Base-by-base conservation (phyloP, 2,888 invertebrate species). In the Drosophila koepferae region DNA sequence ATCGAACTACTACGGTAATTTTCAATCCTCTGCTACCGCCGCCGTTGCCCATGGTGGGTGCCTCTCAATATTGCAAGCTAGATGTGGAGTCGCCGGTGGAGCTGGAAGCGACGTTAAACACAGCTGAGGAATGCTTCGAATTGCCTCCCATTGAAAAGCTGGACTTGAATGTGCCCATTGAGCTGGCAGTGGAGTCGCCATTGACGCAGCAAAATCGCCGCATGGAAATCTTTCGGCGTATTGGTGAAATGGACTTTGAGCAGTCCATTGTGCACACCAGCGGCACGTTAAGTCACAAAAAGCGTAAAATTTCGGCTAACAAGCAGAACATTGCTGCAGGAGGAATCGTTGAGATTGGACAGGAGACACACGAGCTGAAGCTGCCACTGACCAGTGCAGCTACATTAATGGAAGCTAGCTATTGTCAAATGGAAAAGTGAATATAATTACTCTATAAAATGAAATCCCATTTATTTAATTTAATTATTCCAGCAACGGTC, bases 91-190 rank as follows among this genome's bases (percentile, higher is more conserved):
- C 91, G 0, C 92, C 93, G 0, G 69, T 91, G 10, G 93, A 93
- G 76, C 93, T 68, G 34, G 86, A 86, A 12, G n/a, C 63, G 2
- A 16, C 58, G 0, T 82, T 95, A 16, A 93, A 94, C 14, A 95
- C 94, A 83, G 96, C 96, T 0, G 96, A 97, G 88, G 97, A 97
- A 91, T 97, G 97, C 74, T 94, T 95, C 86, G 97, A 96, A 92
- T 91, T 96, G 55, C 95, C 96, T 4, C 95, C 95, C 1, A 94
- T 95, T 12, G 94, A 94, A 79, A 92, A 93, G 6, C 90, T 95
- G 0, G 94, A 94, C 1, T 80, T 90, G 3, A 94, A 94, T 81
- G 92, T 94, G 18, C 91, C 91, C 23, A 91, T 92, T 38, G 92
- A 93, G 77, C 71, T 92, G 61, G 91, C 92, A 0, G 91, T 92